Evolutionary conservation across 2,888 invertebrate genomes (phyloP).

Genomic region (Tridacna crocea): DNA sequence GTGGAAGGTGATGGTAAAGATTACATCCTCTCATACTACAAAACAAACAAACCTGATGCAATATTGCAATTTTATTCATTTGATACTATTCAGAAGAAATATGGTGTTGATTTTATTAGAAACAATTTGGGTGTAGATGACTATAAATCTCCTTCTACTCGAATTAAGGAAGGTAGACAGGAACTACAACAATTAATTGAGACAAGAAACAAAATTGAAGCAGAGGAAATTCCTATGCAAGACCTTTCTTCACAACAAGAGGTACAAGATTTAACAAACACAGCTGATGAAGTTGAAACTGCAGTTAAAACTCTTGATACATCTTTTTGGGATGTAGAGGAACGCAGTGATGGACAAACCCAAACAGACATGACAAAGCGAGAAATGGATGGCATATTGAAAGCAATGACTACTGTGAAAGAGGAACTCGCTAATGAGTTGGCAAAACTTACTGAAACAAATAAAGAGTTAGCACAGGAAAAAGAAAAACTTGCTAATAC

Average conservation of each 20-base stretch:
- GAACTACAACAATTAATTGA: no score
- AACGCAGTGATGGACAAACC: conserved; percentile 18
- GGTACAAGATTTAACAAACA: conserved; percentile 34
- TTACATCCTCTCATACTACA: no score
- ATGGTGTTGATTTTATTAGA: no score
- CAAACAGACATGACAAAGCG: conserved; percentile 40
- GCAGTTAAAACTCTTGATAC: conserved; percentile 34
- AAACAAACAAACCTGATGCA: no score
- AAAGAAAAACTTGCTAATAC: conserved; percentile 34
- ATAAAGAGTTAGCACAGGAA: conserved; percentile 34
- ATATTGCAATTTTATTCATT: no score
- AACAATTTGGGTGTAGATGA: no score
- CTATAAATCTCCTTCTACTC: no score
- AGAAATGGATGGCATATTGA: conserved; percentile 42
- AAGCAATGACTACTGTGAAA: conserved; percentile 49
- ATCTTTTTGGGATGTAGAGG: conserved; percentile 24
- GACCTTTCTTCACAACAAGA: conserved; percentile 43
- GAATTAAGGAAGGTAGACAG: no score
- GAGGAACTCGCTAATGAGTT: conserved; percentile 43
- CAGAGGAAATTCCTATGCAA: conserved; percentile 35
- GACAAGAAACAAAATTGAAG: conserved; percentile 15
- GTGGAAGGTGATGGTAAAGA: no score
- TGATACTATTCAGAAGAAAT: no score
- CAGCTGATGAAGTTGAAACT: conserved; percentile 42
- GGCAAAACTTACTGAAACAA: conserved; percentile 39